phyloP scores from a whole-genome alignment of 2,888 invertebrate species.

The Ophonus ardosiacus region DNA sequence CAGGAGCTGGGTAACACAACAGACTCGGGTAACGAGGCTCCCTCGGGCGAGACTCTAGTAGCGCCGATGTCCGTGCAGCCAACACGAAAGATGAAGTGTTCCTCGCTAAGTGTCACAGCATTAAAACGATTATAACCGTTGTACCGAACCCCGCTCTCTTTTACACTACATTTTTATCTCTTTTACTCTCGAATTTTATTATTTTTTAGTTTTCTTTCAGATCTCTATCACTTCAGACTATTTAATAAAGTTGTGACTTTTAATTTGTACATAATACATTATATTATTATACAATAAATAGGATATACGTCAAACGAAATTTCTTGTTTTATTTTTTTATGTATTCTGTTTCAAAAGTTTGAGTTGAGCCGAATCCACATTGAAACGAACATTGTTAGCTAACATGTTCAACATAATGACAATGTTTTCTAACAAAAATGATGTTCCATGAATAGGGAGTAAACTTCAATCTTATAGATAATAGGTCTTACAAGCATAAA shows the following conservation, averaged over 20 bases:
- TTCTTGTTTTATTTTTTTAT: conserved; percentile 18
- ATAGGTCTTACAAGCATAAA: too few relatives aligned
- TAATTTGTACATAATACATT: conserved; percentile 62
- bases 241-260: conserved; percentile 61
- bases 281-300: conserved; percentile 58
- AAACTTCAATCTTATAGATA: too few relatives aligned
- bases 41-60: conserved; percentile 79
- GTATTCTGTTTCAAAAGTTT: too few relatives aligned
- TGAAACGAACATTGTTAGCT: too few relatives aligned
- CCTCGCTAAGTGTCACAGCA: conserved; percentile 81
- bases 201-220: conserved; percentile 56
- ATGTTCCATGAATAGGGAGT: too few relatives aligned
- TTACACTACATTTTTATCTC: conserved; percentile 48
- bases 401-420: too few relatives aligned
- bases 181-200: conserved; percentile 57
- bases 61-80: conserved; percentile 92
- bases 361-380: too few relatives aligned
- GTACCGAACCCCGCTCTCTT: conserved; percentile 33
- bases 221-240: conserved; percentile 54
- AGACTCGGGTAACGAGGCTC: conserved; percentile 72
- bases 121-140: conserved; percentile 83
- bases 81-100: conserved; percentile 86
- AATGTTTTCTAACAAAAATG: too few relatives aligned
- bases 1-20: conserved; percentile 86
- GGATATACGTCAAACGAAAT: conserved; percentile 58